Percentiles rank a stretch among this genome's conserved stretches.
phyloP scores from a whole-genome alignment of 92 coral and sea anemone genomes.

The Epizoanthus illoricatus region DNA sequence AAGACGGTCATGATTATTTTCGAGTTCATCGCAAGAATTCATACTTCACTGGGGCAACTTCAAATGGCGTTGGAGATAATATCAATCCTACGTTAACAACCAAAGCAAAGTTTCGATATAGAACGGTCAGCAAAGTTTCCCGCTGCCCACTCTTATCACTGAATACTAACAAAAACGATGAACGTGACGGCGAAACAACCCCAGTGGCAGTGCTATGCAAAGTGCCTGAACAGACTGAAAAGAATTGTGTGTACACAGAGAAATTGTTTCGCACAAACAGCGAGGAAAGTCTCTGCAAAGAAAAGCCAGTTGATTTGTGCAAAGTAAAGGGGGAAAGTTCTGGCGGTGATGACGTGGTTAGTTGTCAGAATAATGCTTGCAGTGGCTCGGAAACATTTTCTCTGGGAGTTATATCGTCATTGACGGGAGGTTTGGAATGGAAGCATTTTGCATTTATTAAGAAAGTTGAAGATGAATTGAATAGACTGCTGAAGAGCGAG shows the following conservation, averaged over 20 bases:
- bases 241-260: slow-evolving; percentile 37
- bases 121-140: background rate
- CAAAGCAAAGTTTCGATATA: too few species aligned
- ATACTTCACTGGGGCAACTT: background rate
- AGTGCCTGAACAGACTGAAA: slow-evolving; percentile 36
- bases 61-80: background rate
- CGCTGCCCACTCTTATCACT: slow-evolving; percentile 37
- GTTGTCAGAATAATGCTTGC: slow-evolving; percentile 54
- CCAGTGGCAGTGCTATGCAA: slow-evolving; percentile 34
- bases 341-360: background rate
- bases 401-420: slow-evolving; percentile 47
- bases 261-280: slow-evolving; percentile 29
- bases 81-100: too few species aligned
- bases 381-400: slow-evolving; percentile 42
- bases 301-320: slow-evolving; percentile 33
- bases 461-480: slow-evolving; percentile 40
- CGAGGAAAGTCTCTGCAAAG: slow-evolving; percentile 16
- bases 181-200: background rate
- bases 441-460: slow-evolving; percentile 45
- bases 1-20: background rate
- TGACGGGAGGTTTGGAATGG: slow-evolving; percentile 42
- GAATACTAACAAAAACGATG: background rate
- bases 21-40: too few species aligned
- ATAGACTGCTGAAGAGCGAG: slow-evolving; percentile 6
- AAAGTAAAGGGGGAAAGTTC: slow-evolving; percentile 19